Evolutionary conservation across 1,140 invertebrate genomes (phyloP), one percentile per base, ranked within the genome.

Genomic region (Hirudo medicinalis): DNA sequence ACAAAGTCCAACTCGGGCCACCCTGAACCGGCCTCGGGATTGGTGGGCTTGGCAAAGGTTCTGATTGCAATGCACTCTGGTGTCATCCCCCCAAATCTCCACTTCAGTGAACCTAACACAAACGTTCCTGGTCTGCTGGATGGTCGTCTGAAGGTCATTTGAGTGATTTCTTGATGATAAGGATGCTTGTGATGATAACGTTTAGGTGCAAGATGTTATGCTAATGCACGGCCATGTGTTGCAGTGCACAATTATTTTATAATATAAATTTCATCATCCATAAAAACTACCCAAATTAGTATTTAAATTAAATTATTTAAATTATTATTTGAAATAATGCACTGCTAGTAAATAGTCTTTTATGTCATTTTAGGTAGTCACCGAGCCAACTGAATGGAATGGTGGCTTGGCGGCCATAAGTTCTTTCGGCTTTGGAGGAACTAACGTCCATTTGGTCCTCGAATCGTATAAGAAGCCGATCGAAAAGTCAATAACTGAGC

Each of bases 1-100:
- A 90, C 96, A 0, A 99, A 99, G 80, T 94, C 91, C 1, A 99
- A 97, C 81, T 95, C 97, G 91, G 95, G 95, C 0, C 95, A 99
- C 78, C 88, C 93, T 6, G 94, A 98, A 81, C 89, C 93, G 6
- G 91, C 92, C 0, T 96, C 93, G 53, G 92, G 92, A 72, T 81
- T 91, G 54, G 76, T 67, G 71, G 78, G 76, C 2, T 32, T 80
- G 19, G 54, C 55, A 19, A 72, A 72, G 36, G 84, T 91, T 6
- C 76, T 97, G 5, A 87, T 97, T 69, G 89, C 92, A 5, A 94
- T 97, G 89, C 91, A 97, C 82, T 78, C 85, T 40, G 89, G 89
- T 49, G 80, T 89, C 3, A 91, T 98, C 74, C 94, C 94, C 3
- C 86, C 84, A 20, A 98, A 97, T 83, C 83, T 99, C 54, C 94